These are phyloP conservation scores for Notarius quadriscutis DNA, from an alignment of 2,113 vertebrate genomes.

Conservation along the genomic window DNA sequence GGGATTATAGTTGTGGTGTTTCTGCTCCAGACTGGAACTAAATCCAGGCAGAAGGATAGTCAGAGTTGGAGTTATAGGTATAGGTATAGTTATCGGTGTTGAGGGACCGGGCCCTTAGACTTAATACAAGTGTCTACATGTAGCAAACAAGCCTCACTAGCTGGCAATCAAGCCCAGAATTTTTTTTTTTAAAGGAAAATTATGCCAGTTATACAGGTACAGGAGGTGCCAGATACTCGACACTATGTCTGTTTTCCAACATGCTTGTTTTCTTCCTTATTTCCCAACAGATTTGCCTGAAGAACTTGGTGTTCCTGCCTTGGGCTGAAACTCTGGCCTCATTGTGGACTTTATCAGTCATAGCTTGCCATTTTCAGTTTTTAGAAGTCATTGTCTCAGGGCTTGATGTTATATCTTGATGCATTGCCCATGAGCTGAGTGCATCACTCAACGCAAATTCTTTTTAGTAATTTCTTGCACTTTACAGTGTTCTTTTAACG, in stretches of 20 bases:
- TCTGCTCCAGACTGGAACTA: too few species aligned
- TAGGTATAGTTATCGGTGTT: too few species aligned
- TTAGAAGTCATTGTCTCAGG: neutral
- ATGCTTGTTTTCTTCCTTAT: neutral
- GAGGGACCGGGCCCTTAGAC: neutral
- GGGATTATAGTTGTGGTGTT: too few species aligned
- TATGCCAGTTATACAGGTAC: neutral
- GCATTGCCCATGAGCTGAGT: constrained; percentile 49
- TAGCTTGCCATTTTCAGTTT: neutral
- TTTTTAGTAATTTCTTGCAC: constrained; percentile 51
- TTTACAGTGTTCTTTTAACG: constrained; percentile 72
- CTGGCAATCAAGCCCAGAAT: neutral
- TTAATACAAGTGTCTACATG: neutral
- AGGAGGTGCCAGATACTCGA: neutral
- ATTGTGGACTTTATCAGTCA: neutral
- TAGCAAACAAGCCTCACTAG: neutral
- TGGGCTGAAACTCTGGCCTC: neutral
- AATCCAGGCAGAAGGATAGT: too few species aligned
- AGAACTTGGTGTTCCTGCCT: neutral
- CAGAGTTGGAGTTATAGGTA: too few species aligned
- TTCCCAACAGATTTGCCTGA: neutral
- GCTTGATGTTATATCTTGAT: neutral
- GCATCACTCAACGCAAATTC: constrained; percentile 48
- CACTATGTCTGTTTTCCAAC: neutral
- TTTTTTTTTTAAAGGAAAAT: neutral